phyloP scores from a whole-genome alignment of 1,140 invertebrate species.

The Cecropterus lyciades region DNA sequence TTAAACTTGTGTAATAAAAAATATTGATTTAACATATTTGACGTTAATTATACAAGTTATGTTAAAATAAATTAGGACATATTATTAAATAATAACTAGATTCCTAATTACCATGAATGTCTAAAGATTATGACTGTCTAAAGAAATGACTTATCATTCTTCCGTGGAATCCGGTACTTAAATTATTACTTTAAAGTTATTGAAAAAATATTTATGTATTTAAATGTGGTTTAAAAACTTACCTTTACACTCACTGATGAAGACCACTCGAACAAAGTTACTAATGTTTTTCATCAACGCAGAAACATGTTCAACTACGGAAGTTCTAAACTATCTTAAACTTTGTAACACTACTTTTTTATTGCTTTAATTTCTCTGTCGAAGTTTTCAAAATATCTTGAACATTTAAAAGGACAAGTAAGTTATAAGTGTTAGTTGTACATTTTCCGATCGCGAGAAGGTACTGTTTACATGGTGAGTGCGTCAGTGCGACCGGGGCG shows the following conservation, averaged over 20 bases:
- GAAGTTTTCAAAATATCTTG: background rate
- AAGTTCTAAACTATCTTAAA: conserved; percentile 44
- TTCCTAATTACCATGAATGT: too few relatives aligned
- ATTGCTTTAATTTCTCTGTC: conserved; percentile 58
- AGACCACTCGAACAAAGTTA: background rate
- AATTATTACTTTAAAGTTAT: too few relatives aligned
- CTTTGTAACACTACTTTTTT: conserved; percentile 39
- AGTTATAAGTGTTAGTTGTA: conserved; percentile 44
- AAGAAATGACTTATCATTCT: too few relatives aligned
- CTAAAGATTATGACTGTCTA: too few relatives aligned
- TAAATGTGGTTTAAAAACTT: background rate
- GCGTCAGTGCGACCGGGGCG: conserved; percentile 48
- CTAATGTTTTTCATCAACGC: background rate
- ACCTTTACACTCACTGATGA: conserved; percentile 10
- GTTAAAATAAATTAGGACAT: too few relatives aligned
- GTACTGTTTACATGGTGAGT: conserved; percentile 48
- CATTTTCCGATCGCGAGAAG: conserved; percentile 46
- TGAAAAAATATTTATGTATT: too few relatives aligned
- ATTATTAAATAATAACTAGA: too few relatives aligned
- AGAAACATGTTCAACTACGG: conserved; percentile 8
- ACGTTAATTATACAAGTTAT: too few relatives aligned
- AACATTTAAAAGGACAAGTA: too few relatives aligned
- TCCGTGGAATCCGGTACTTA: too few relatives aligned
- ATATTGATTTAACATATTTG: too few relatives aligned
- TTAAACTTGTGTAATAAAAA: too few relatives aligned